Base-by-base conservation (phyloP, 2,797 vertebrate genomes). In the Remorina albescens region DNA sequence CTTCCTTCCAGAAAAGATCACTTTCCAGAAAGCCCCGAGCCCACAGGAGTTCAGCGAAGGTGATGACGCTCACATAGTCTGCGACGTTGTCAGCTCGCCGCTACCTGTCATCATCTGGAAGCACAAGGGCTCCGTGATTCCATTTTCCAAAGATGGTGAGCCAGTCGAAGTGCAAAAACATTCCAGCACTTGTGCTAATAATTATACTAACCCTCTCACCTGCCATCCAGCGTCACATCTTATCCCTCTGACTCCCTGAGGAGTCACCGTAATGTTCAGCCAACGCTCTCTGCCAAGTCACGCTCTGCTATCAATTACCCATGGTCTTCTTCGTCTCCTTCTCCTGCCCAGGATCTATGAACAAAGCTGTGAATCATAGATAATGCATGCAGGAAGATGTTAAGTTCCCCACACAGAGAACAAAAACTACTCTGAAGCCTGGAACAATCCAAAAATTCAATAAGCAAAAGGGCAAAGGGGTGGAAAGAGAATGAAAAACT, bases 21-120 rank as follows among this genome's bases (percentile, higher is more conserved):
- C 96, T 82, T 99, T 99, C 94, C 91, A 93, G 94, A 96, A 93
- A 0, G 95, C 96, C 2, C 97, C 97, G 3, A 97, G 95, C 34
- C 96, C 94, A 0, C 98, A 99, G 91, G 98, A 99, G 66, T 99
- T 99, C 90, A 97, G 94, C 19, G 98, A 99, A 47, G 97, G 97
- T 0, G 97, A 97, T 0, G 95, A 97, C 1, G 98, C 98, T 0
- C 92, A 96, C 88, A 97, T 99, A 0, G 83, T 97, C 66, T 99
- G 98, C 46, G 95, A 99, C 0, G 96, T 98, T 82, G 95, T 96
- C 91, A 98, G 97, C 76, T 99, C 97, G 0, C 95, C 98, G 0
- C 96, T 96, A 1, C 95, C 98, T 23, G 92, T 93, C 72, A 96
- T 99, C 84, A 95, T 96, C 83, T 99, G 98, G 98, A 98, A 97